Percentiles rank a stretch among this genome's conserved stretches.
These are phyloP conservation scores for Sminthurinus aureus DNA, from an alignment of 2,888 invertebrate genomes.

Conservation along the genomic window DNA sequence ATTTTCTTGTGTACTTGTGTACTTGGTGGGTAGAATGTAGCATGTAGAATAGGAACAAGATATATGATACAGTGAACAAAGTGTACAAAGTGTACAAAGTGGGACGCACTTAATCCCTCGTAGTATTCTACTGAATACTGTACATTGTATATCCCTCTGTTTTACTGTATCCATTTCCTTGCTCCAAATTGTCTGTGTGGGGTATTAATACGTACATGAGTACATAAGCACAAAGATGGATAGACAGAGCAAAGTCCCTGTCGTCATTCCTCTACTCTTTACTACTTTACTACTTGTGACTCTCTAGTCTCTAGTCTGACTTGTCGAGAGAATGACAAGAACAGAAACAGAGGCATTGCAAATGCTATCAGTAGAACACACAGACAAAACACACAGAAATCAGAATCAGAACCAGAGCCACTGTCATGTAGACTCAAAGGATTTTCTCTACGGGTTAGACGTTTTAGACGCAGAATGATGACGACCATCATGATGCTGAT, in stretches of 20 bases:
- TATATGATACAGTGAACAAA: no score
- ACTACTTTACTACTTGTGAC: background rate
- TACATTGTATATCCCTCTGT: no score
- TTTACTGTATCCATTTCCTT: no score
- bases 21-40: no score
- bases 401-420: background rate
- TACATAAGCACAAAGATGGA: no score
- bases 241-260: no score
- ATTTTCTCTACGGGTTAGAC: constrained; percentile 9
- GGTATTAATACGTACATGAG: background rate
- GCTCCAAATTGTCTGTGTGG: background rate
- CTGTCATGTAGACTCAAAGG: background rate
- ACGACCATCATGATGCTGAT: background rate
- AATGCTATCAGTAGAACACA: background rate
- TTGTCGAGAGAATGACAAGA: no score
- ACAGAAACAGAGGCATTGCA: background rate
- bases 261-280: background rate
- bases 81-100: background rate
- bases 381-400: background rate
- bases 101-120: background rate
- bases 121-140: background rate
- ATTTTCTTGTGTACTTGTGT: no score
- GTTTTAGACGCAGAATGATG: background rate
- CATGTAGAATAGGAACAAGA: no score
- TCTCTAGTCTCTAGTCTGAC: no score